Conservation (phyloP, 2,113 vertebrate genomes). For the Cephalopterus ornatus region DNA sequence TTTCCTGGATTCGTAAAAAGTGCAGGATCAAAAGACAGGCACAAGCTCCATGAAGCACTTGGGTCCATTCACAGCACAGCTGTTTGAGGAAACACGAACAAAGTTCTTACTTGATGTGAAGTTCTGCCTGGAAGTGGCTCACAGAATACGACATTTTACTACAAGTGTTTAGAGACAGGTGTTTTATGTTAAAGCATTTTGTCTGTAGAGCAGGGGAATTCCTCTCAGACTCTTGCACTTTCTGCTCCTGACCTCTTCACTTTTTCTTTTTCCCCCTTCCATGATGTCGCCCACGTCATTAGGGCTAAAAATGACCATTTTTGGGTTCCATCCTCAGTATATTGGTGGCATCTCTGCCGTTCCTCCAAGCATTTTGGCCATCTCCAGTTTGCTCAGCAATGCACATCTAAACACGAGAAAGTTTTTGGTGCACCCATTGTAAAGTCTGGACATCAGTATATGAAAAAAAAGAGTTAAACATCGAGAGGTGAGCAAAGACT, state of each 20-base stretch:
- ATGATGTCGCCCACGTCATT: background rate
- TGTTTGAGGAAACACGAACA: background rate
- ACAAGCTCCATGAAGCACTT: rapidly evolving
- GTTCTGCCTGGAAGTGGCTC: background rate
- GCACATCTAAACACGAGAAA: no score
- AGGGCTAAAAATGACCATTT: background rate
- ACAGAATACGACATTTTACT: background rate
- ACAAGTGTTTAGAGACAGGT: background rate
- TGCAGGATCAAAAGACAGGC: background rate
- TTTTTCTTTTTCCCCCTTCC: background rate
- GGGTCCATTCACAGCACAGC: background rate
- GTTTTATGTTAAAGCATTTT: background rate
- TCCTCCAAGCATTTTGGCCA: background rate
- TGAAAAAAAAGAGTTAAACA: background rate
- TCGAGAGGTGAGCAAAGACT: background rate
- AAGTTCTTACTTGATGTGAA: background rate
- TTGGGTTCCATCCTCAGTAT: background rate
- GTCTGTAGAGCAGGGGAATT: conserved; percentile 42
- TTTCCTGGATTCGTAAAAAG: background rate
- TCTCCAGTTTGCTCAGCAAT: background rate
- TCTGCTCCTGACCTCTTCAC: background rate
- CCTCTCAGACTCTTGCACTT: conserved; percentile 7
- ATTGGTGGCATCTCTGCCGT: background rate
- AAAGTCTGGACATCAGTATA: background rate
- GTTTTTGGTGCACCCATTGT: background rate